phyloP scores from a whole-genome alignment of 2,888 invertebrate species.

The Matsumyia berberina region DNA sequence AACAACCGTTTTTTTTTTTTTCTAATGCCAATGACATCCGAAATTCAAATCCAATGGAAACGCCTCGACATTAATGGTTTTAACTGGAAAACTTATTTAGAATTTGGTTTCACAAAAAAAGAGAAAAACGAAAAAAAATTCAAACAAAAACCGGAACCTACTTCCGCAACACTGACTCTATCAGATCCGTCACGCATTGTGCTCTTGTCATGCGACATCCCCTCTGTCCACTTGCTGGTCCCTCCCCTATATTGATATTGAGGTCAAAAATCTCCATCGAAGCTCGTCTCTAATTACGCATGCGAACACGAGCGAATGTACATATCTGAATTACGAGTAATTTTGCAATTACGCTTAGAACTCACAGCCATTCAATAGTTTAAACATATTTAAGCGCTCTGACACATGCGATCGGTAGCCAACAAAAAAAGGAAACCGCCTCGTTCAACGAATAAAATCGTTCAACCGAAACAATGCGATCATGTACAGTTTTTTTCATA shows the following conservation, averaged over 20 bases:
- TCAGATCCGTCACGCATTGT: slow-evolving; percentile 78
- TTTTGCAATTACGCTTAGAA: slow-evolving; percentile 72
- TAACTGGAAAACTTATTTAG: slow-evolving; percentile 39
- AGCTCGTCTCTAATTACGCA: slow-evolving; percentile 53
- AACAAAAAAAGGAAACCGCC: slow-evolving; percentile 1
- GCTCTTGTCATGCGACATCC: slow-evolving; percentile 51
- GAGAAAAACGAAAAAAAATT: too few relatives aligned
- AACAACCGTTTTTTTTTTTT: not conserved
- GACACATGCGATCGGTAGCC: slow-evolving; percentile 69
- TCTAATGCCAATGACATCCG: slow-evolving; percentile 70
- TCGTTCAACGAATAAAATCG: slow-evolving; percentile 40
- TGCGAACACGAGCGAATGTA: slow-evolving; percentile 13
- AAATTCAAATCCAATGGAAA: slow-evolving; percentile 53
- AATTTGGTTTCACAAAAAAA: slow-evolving; percentile 52
- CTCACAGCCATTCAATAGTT: slow-evolving; percentile 54
- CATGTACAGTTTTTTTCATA: slow-evolving; percentile 40
- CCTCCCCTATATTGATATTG: slow-evolving; percentile 40
- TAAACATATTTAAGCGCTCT: slow-evolving; percentile 52
- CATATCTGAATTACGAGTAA: slow-evolving; percentile 55
- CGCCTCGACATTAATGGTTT: slow-evolving; percentile 42
- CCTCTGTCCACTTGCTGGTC: slow-evolving; percentile 2
- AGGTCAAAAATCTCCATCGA: slow-evolving; percentile 68
- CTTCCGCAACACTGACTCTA: slow-evolving; percentile 78
- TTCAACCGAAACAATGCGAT: slow-evolving; percentile 51
- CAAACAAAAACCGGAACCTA: slow-evolving; percentile 65